phyloP scores from a whole-genome alignment of 1,140 invertebrate species.

The Caerostris extrusa region DNA sequence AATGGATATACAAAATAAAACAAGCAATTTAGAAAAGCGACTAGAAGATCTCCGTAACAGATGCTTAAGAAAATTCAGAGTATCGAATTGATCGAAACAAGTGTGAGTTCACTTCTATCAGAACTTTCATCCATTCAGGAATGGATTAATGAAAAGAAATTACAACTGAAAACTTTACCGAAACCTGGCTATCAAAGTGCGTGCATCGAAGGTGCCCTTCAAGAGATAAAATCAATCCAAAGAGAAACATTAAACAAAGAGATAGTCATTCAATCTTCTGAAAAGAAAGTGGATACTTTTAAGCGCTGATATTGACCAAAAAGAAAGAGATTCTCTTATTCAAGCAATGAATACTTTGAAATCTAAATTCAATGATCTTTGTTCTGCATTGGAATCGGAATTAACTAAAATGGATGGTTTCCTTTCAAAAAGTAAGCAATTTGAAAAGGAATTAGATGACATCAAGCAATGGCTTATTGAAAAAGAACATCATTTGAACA shows the following conservation, averaged over 20 bases:
- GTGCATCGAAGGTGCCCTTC: slow-evolving; percentile 79
- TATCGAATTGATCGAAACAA: slow-evolving; percentile 84
- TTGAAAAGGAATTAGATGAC: slow-evolving; percentile 89
- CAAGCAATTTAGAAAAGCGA: slow-evolving; percentile 90
- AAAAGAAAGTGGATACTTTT: slow-evolving; percentile 91
- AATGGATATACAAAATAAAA: slow-evolving; percentile 37
- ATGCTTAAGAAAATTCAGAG: slow-evolving; percentile 86
- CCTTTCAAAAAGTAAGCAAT: slow-evolving; percentile 86
- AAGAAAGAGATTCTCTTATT: slow-evolving; percentile 87
- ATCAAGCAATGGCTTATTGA: slow-evolving; percentile 89
- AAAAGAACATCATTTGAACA: slow-evolving; percentile 87
- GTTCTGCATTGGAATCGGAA: slow-evolving; percentile 77
- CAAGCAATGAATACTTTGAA: slow-evolving; percentile 84
- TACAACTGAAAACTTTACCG: slow-evolving; percentile 83
- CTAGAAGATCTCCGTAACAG: slow-evolving; percentile 92
- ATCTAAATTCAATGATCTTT: slow-evolving; percentile 81
- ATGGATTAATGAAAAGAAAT: slow-evolving; percentile 90
- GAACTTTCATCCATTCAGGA: slow-evolving; percentile 83
- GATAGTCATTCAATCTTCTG: slow-evolving; percentile 89
- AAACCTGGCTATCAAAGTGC: slow-evolving; percentile 86
- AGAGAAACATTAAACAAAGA: slow-evolving; percentile 93
- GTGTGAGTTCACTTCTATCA: slow-evolving; percentile 87
- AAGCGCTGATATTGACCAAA: slow-evolving; percentile 91
- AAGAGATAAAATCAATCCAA: slow-evolving; percentile 81
- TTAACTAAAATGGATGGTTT: slow-evolving; percentile 78